Conservation (phyloP, 2,888 invertebrate genomes). For the Camponotus fellah region DNA sequence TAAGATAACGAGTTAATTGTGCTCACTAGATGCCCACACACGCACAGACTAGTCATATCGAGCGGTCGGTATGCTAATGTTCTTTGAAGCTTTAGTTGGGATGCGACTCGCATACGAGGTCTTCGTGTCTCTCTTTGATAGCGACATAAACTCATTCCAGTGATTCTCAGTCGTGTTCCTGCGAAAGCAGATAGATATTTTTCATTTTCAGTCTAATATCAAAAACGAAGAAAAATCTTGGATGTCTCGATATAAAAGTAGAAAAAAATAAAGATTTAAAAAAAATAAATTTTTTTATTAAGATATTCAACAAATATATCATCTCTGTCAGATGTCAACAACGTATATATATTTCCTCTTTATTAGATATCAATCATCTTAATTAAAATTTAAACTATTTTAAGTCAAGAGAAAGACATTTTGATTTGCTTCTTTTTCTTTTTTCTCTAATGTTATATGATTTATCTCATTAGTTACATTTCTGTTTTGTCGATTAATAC, state of each 20-base stretch:
- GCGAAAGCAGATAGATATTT: neutral
- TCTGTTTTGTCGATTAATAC: constrained; percentile 28
- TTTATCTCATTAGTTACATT: constrained; percentile 59
- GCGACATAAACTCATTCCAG: constrained; percentile 85
- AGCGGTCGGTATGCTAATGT: constrained; percentile 85
- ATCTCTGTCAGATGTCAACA: neutral
- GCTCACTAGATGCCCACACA: constrained; percentile 85
- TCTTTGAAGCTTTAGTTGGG: constrained; percentile 83
- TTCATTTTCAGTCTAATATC: neutral
- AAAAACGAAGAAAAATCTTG: neutral
- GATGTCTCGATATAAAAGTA: neutral
- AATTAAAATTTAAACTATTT: neutral
- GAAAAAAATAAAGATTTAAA: neutral
- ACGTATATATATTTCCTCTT: too few relatives aligned
- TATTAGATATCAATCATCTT: neutral
- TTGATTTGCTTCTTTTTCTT: constrained; percentile 38
- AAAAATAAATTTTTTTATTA: too few relatives aligned
- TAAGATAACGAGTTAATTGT: constrained; percentile 86
- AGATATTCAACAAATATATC: too few relatives aligned
- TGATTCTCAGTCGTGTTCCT: constrained; percentile 76
- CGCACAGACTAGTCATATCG: constrained; percentile 83
- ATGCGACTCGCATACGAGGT: constrained; percentile 83
- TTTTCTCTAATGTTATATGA: constrained; percentile 61
- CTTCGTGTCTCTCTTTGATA: constrained; percentile 85
- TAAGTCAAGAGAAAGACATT: constrained; percentile 19